Conservation (phyloP, 1,140 invertebrate genomes). For the Cydia splendana region DNA sequence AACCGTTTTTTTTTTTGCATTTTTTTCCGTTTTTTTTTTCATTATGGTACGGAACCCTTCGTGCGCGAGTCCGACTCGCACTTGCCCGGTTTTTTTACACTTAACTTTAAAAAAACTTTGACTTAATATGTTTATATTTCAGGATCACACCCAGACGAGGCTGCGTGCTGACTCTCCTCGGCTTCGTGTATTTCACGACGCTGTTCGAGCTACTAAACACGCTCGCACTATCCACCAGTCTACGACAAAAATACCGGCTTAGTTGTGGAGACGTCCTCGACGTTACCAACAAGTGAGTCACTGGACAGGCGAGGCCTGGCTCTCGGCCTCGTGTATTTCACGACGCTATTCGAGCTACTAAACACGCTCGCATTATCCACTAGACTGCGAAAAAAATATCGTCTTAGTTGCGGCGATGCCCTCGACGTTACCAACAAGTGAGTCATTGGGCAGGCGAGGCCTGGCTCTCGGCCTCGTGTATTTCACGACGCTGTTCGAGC, state of each 20-base stretch:
- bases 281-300: conserved; percentile 85
- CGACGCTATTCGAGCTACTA: conserved; percentile 81
- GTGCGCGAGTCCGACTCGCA: too few species aligned
- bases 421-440: conserved; percentile 87
- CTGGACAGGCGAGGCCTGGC: too few species aligned
- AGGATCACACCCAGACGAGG: conserved; percentile 81
- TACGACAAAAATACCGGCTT: conserved; percentile 82
- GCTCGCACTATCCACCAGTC: conserved; percentile 80
- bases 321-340: conserved; percentile 84
- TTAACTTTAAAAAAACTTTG: too few species aligned
- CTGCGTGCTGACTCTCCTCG: conserved; percentile 79
- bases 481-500: conserved; percentile 78
- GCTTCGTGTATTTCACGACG: conserved; percentile 83
- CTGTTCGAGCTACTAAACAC: conserved; percentile 82
- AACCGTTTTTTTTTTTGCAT: too few species aligned
- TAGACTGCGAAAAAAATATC: conserved; percentile 81
- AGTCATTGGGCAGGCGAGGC: conserved; percentile 50
- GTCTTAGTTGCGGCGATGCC: conserved; percentile 82
- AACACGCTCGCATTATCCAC: conserved; percentile 82
- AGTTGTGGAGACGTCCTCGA: conserved; percentile 83
- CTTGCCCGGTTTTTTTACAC: too few species aligned
- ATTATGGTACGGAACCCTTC: too few species aligned
- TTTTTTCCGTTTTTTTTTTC: too few species aligned
- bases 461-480: conserved; percentile 78
- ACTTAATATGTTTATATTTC: conserved; percentile 33